Conservation (phyloP, 2,888 invertebrate genomes). For the Drosophila maculinotata region DNA sequence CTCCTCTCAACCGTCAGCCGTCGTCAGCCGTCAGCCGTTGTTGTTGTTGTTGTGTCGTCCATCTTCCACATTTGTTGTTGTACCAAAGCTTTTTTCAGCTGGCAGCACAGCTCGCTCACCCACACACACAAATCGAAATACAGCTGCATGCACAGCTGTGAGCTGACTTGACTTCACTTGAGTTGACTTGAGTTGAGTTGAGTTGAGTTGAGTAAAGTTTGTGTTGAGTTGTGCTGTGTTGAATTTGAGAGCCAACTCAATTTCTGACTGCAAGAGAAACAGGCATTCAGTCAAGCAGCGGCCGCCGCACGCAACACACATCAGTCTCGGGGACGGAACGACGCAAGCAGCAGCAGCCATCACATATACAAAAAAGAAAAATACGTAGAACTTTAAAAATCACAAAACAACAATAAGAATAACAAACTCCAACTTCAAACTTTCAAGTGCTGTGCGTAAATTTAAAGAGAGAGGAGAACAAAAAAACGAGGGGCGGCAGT, state of each 20-base stretch:
- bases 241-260: constrained; percentile 11
- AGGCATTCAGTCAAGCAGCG: constrained; percentile 56
- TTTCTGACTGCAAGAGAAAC: constrained; percentile 11
- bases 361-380: constrained; percentile 30
- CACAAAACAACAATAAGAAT: constrained; percentile 23
- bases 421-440: constrained; percentile 21
- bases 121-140: constrained; percentile 30
- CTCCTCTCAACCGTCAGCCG: constrained; percentile 54
- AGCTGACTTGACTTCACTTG: constrained; percentile 25
- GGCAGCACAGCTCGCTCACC: constrained; percentile 47
- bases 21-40: constrained; percentile 39
- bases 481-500: constrained; percentile 60
- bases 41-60: constrained; percentile 28
- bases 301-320: constrained; percentile 61
- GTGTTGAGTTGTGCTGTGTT: constrained; percentile 13
- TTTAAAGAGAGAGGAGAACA: constrained; percentile 9
- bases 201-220: constrained; percentile 19
- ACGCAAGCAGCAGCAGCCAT: constrained; percentile 52
- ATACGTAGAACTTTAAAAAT: constrained; percentile 49
- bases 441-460: constrained; percentile 48
- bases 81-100: constrained; percentile 49
- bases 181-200: constrained; percentile 22
- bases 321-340: constrained; percentile 53
- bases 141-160: constrained; percentile 53
- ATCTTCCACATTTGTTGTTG: constrained; percentile 32